Conservation (phyloP, 2,888 invertebrate genomes). For the Gerris lacustris region DNA sequence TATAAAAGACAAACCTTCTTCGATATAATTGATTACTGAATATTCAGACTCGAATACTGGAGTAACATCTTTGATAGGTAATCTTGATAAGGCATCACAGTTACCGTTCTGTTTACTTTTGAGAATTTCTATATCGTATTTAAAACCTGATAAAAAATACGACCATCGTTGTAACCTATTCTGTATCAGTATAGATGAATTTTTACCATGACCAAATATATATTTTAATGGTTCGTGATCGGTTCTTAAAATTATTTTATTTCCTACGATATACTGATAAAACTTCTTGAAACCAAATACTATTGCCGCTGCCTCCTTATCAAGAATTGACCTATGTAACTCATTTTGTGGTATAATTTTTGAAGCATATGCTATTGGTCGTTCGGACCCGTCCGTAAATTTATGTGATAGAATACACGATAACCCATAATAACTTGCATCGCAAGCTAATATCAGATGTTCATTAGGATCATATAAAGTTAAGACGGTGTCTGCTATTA, state of each 20-base stretch:
- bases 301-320: slow-evolving; percentile 9
- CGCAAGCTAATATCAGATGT: slow-evolving; percentile 6
- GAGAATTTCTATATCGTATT: slow-evolving; percentile 10
- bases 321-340: slow-evolving; percentile 7
- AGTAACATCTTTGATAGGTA: slow-evolving; percentile 6
- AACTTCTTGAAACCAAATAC: slow-evolving; percentile 10
- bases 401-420: slow-evolving; percentile 10
- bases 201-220: slow-evolving; percentile 10
- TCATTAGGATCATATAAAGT: slow-evolving; percentile 10
- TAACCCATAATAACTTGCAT: slow-evolving; percentile 11
- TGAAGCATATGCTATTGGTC: slow-evolving; percentile 11
- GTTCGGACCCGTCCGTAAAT: neutral
- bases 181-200: slow-evolving; percentile 7
- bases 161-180: slow-evolving; percentile 9
- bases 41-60: slow-evolving; percentile 9
- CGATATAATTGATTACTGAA: neutral
- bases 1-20: neutral
- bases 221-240: slow-evolving; percentile 13
- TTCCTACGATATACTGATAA: neutral
- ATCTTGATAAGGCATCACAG: slow-evolving; percentile 12
- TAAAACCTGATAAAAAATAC: slow-evolving; percentile 13
- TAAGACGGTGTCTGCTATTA: slow-evolving; percentile 3
- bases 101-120: slow-evolving; percentile 6
- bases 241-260: slow-evolving; percentile 10
- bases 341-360: slow-evolving; percentile 14